Base-by-base conservation (phyloP, 1,140 invertebrate species). In the Archivesica marissinica region DNA sequence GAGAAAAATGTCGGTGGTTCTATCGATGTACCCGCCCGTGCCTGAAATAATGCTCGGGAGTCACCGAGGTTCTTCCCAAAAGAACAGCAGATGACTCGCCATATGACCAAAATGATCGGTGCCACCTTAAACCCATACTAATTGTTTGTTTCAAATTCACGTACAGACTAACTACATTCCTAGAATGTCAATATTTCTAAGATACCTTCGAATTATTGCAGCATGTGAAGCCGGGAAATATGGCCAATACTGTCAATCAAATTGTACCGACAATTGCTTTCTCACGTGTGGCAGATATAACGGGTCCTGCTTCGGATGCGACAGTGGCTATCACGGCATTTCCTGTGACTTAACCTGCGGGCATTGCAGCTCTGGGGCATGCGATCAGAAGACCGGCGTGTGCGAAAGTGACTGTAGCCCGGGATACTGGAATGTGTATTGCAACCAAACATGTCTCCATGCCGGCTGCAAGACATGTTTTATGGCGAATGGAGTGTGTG, bases 221-320 rank as follows among this genome's bases (percentile, higher is more conserved):
- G 80, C 35, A 17, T 83, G 80, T 61, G 11, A n/a, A 30, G 25
- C 15, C 20, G 80, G 80, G 6, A 61, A 59, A 9, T 75, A 61
- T 56, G 70, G 80, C 2, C 80, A 74, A 25, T 44, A 44, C 17
- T 83, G 80, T 59, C 68, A 74, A 33, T 13, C 30, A 17, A 33
- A 35, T 0, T 83, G 80, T 59, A 7, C 54, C n/a, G 38, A 35
- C n/a, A 64, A 64, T 20, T 83, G 80, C 25, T 30, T n/a, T 6
- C 25, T 13, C 0, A 44, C 30, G 0, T 83, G 80, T 47, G 70
- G 64, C 33, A n/a, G 80, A 33, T 83, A 83, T 30, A 39, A 66
- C 17, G 50, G 39, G 13, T 41, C n/a, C 9, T 83, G 80, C 47
- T 41, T 23, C 20, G 70, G 33, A 0, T 83, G 80, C 35, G 41